Evolutionary conservation across 2,888 invertebrate genomes (phyloP).

Genomic region (Aphrophora alni): DNA sequence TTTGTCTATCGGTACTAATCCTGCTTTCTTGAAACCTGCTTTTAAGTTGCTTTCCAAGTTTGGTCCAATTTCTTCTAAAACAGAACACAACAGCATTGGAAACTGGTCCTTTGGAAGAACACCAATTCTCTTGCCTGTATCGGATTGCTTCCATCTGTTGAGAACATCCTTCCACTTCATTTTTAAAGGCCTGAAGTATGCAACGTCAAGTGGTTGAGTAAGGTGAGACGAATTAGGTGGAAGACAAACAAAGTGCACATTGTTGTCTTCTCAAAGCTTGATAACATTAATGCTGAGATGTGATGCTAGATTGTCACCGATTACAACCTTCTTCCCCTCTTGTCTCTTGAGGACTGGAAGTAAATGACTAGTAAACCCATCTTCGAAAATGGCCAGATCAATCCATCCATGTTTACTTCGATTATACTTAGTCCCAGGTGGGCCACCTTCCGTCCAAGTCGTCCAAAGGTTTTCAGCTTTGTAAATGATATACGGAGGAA

Average conservation of each 20-base stretch:
- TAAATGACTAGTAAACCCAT: constrained; percentile 51
- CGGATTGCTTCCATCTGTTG: constrained; percentile 35
- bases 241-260: constrained; percentile 51
- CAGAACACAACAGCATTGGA: constrained; percentile 32
- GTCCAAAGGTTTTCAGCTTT: no score
- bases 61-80: constrained; percentile 20
- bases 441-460: constrained; percentile 57
- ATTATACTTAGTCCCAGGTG: constrained; percentile 55
- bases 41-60: constrained; percentile 20
- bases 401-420: constrained; percentile 56
- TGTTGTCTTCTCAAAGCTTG: constrained; percentile 39
- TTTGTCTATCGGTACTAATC: not conserved
- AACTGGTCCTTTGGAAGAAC: constrained; percentile 39
- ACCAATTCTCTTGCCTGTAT: constrained; percentile 20
- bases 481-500: constrained; percentile 57
- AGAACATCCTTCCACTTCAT: constrained; percentile 42
- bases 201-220: constrained; percentile 50
- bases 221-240: no score
- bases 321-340: constrained; percentile 39
- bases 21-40: no score
- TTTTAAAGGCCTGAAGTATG: constrained; percentile 49
- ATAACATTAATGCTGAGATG: constrained; percentile 42
- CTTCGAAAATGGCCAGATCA: constrained; percentile 53
- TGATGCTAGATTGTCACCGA: constrained; percentile 44
- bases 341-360: constrained; percentile 45